Conservation (phyloP, 2,113 vertebrate genomes). For the Centropristis striata region DNA sequence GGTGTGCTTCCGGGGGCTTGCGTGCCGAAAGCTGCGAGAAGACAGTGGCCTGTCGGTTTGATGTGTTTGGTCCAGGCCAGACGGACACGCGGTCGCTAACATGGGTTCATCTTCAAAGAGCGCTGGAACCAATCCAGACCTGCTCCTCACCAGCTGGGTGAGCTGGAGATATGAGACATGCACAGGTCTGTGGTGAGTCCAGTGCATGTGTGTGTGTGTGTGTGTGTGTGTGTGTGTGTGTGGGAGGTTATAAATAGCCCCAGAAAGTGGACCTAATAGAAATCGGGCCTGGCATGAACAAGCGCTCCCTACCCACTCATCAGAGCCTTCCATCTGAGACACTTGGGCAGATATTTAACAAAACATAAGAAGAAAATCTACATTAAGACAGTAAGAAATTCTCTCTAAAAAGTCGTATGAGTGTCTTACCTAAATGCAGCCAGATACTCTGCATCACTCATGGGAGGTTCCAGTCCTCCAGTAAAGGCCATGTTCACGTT, state of each 20-base stretch:
- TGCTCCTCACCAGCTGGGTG: constrained; percentile 50
- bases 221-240: constrained; percentile 7
- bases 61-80: constrained; percentile 53
- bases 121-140: constrained; percentile 68
- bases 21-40: constrained; percentile 60
- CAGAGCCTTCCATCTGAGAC: background rate
- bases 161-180: constrained; percentile 44
- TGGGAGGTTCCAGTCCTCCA: constrained; percentile 95
- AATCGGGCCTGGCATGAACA: constrained; percentile 61
- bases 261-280: constrained; percentile 71
- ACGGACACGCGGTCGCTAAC: constrained; percentile 54
- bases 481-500: constrained; percentile 98
- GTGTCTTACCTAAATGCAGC: constrained; percentile 93
- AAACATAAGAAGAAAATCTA: background rate
- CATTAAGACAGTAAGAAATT: too few species aligned
- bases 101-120: constrained; percentile 79
- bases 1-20: constrained; percentile 68
- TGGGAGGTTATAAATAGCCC: constrained; percentile 75
- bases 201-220: constrained; percentile 9
- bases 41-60: constrained; percentile 53
- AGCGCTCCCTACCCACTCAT: constrained; percentile 21
- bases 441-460: constrained; percentile 95
- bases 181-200: constrained; percentile 31
- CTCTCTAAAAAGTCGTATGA: background rate
- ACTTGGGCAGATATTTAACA: background rate